Evolutionary conservation across 2,797 vertebrate species (phyloP).

Genomic region (Crax fasciolata): DNA sequence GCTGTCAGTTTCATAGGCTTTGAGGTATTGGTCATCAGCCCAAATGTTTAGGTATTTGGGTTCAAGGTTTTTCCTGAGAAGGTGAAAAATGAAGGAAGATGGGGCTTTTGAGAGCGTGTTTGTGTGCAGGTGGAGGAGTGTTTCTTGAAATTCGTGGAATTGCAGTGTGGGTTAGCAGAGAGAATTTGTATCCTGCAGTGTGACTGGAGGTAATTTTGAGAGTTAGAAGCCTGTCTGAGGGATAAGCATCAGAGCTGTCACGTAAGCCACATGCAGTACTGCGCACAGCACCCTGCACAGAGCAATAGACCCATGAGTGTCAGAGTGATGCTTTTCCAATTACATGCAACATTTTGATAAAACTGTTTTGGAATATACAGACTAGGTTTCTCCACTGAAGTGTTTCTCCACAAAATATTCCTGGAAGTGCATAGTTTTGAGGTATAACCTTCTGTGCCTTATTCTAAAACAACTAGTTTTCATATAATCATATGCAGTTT

Average conservation of each 20-base stretch:
- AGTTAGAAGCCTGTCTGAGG: not conserved
- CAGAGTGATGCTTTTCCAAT: not conserved
- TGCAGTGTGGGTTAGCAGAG: not conserved
- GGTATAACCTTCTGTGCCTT: slow-evolving; percentile 1
- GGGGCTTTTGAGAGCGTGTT: not conserved
- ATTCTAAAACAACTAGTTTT: not conserved
- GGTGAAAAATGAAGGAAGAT: not conserved
- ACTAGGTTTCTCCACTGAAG: not conserved
- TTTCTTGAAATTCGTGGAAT: not conserved
- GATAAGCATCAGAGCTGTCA: not conserved
- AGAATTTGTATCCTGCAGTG: not conserved
- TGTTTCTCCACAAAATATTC: slow-evolving; percentile 1
- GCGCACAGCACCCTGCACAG: not conserved
- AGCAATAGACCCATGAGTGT: not conserved
- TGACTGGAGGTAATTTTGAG: not conserved
- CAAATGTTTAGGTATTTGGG: not conserved
- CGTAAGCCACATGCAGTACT: not conserved
- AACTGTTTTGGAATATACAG: not conserved
- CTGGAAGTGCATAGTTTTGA: not conserved
- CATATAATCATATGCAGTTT: not conserved
- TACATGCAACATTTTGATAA: not conserved
- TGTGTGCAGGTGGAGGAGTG: not conserved
- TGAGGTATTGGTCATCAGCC: not conserved
- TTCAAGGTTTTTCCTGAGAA: not conserved
- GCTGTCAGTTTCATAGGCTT: not conserved